These are phyloP conservation scores for Lithobates sylvaticus DNA, from an alignment of 2,797 vertebrate species.

Conservation along the genomic window DNA sequence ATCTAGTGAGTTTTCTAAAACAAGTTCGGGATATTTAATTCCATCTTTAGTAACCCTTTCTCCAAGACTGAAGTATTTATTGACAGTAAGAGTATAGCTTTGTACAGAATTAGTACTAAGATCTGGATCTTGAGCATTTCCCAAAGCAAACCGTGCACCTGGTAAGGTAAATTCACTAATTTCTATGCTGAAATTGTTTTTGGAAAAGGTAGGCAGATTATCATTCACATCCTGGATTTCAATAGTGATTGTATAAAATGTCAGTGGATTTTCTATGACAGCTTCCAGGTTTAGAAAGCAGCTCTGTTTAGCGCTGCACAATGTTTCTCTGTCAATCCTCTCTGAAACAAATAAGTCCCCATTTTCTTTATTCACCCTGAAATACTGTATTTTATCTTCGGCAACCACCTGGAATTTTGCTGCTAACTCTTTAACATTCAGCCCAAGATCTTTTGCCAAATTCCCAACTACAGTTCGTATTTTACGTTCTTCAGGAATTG, in stretches of 20 bases:
- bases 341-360: slow-evolving; percentile 76
- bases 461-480: slow-evolving; percentile 75
- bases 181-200: slow-evolving; percentile 80
- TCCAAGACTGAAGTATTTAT: slow-evolving; percentile 77
- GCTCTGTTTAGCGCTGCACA: slow-evolving; percentile 73
- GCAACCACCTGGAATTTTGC: slow-evolving; percentile 78
- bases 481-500: slow-evolving; percentile 79
- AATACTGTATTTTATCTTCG: slow-evolving; percentile 79
- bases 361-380: slow-evolving; percentile 76
- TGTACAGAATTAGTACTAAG: slow-evolving; percentile 78
- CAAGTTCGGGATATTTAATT: slow-evolving; percentile 81
- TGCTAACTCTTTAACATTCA: slow-evolving; percentile 69
- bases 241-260: slow-evolving; percentile 76
- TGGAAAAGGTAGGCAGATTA: slow-evolving; percentile 82
- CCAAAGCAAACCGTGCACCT: slow-evolving; percentile 80
- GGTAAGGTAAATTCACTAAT: slow-evolving; percentile 80
- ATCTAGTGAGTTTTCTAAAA: slow-evolving; percentile 79
- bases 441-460: slow-evolving; percentile 80
- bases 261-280: slow-evolving; percentile 79
- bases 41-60: slow-evolving; percentile 72
- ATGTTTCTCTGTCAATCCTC: slow-evolving; percentile 79
- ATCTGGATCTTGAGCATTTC: slow-evolving; percentile 81
- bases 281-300: slow-evolving; percentile 79
- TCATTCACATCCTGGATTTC: slow-evolving; percentile 82
- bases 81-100: slow-evolving; percentile 77